Evolutionary conservation across 2,888 invertebrate genomes (phyloP).

Genomic region (Diachrysia chrysitis): DNA sequence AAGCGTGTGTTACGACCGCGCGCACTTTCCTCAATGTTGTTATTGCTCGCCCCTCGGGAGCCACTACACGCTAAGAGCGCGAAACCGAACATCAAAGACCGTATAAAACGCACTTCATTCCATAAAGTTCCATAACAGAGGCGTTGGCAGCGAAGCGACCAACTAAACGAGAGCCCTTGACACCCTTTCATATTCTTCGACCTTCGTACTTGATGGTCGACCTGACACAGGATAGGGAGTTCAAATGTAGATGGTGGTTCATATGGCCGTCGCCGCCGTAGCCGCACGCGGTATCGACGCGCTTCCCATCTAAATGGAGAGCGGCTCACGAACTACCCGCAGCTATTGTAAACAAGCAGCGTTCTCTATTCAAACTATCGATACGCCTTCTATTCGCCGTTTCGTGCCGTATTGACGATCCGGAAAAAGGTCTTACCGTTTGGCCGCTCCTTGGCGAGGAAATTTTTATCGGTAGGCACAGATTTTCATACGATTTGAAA

Average conservation of each 20-base stretch:
- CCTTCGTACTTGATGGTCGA: conserved; percentile 55
- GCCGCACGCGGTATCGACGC: conserved; percentile 81
- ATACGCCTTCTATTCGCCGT: conserved; percentile 79
- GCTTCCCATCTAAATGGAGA: conserved; percentile 85
- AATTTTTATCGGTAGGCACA: conserved; percentile 71
- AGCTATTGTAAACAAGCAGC: conserved; percentile 87
- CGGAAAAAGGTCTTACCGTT: conserved; percentile 76
- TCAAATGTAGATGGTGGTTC: conserved; percentile 72
- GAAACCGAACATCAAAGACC: conserved; percentile 86
- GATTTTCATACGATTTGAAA: conserved; percentile 69
- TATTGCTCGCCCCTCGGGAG: conserved; percentile 80
- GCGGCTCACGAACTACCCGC: conserved; percentile 85
- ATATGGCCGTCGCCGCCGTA: conserved; percentile 76
- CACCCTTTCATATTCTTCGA: conserved; percentile 63
- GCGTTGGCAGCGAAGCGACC: conserved; percentile 74
- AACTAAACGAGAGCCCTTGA: conserved; percentile 71
- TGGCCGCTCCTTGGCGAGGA: conserved; percentile 66
- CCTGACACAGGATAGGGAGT: conserved; percentile 60
- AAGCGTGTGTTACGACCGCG: conserved; percentile 72
- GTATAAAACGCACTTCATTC: conserved; percentile 86
- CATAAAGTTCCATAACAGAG: conserved; percentile 84
- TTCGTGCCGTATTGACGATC: conserved; percentile 78
- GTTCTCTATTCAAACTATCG: conserved; percentile 85
- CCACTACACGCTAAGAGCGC: conserved; percentile 80
- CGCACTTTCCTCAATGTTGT: conserved; percentile 78